Evolutionary conservation across 2,888 invertebrate genomes (phyloP), one percentile per base, ranked within the genome.

Genomic region (Drosophila mimetica): DNA sequence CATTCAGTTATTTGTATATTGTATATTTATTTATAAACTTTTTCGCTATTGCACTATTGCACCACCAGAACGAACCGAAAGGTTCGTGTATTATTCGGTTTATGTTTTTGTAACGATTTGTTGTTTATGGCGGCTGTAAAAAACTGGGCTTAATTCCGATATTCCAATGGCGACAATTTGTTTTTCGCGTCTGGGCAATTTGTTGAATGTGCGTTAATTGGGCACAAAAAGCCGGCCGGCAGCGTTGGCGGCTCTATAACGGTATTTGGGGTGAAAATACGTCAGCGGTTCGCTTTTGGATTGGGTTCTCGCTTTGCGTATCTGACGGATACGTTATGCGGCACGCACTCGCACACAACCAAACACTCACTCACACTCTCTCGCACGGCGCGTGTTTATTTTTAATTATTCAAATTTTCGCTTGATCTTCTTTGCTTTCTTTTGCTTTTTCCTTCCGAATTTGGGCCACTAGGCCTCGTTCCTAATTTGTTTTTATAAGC

Each of bases 181-280:
- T 28, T 30, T 30, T 46, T 41, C 16, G 9, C 25, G 32, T 42
- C 34, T 39, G 61, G 59, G 54, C 75, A 58, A 65, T 73, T 86
- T 87, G 80, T 87, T 89, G 79, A 80, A 79, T 79, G 75, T 87
- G 76, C 76, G 74, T 83, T 85, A 86, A 90, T 88, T 90, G 90
- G 83, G 89, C 85, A 90, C 89, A 90, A 90, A 90, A 90, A 71
- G 87, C 90, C 90, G 90, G 90, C 90, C 91, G 90, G 90, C 89
- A 75, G 85, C 71, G 44, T 42, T 63, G 54, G 59, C 71, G 41
- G 61, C 59, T 60, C 30, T 60, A 61, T 60, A 60, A 60, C 59
- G 63, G 59, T 36, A 30, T 61, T 60, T 63, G 28, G 28, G 50
- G 71, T 54, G 50, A 50, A 76, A 86, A 76, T 81, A 84, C 88